Percentiles rank a stretch among this genome's conserved stretches.
Conservation (phyloP, 2,888 invertebrate genomes). For the Lasioglossum villosulum region DNA sequence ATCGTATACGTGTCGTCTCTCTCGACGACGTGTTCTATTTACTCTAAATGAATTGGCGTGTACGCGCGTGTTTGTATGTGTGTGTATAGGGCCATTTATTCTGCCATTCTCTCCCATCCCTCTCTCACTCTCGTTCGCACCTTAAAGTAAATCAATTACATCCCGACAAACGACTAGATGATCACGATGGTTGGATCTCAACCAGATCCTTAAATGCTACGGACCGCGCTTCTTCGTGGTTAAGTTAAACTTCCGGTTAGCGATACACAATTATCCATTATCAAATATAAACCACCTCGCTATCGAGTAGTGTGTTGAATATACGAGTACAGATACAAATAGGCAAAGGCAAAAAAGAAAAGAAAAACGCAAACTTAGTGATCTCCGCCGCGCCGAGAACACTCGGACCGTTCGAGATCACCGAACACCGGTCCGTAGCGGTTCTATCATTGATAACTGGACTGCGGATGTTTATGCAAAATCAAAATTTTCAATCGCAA, state of each 20-base stretch:
- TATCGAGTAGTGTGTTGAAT: slow-evolving; percentile 54
- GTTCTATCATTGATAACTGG: not conserved
- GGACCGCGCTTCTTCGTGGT: slow-evolving; percentile 73
- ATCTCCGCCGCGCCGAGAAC: slow-evolving; percentile 28
- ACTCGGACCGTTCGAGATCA: not conserved
- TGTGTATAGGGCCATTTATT: slow-evolving; percentile 28
- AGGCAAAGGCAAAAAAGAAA: slow-evolving; percentile 59
- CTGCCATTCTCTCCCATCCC: slow-evolving; percentile 17
- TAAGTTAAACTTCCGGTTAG: slow-evolving; percentile 68
- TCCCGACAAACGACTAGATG: slow-evolving; percentile 83
- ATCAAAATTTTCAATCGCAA: not conserved
- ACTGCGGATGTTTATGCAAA: not conserved
- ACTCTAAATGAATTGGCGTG: slow-evolving; percentile 48
- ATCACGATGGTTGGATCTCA: slow-evolving; percentile 81
- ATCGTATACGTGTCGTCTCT: slow-evolving; percentile 20
- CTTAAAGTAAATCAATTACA: slow-evolving; percentile 65
- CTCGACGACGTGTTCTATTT: slow-evolving; percentile 30
- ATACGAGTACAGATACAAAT: slow-evolving; percentile 68
- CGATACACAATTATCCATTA: slow-evolving; percentile 74
- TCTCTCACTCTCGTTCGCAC: slow-evolving; percentile 34
- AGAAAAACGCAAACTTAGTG: slow-evolving; percentile 56
- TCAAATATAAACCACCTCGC: slow-evolving; percentile 72
- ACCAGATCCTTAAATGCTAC: slow-evolving; percentile 81
- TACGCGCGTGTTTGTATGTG: not conserved
- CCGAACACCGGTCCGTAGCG: not conserved